Base-by-base conservation (phyloP, 1,140 invertebrate genomes). In the Caenorhabditis tropicalis region DNA sequence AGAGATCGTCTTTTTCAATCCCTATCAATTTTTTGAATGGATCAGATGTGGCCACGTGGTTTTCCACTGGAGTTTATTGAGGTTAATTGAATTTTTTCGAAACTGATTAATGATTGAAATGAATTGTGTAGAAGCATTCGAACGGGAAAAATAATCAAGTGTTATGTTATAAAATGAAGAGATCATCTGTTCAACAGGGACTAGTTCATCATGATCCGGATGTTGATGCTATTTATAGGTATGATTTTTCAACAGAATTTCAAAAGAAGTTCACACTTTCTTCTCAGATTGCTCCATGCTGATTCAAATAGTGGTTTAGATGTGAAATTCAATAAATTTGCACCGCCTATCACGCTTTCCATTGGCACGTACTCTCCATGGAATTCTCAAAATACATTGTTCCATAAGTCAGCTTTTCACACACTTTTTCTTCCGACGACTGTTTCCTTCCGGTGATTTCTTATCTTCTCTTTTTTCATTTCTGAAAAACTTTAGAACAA, bases 141-240 rank as follows among this genome's bases (percentile, higher is more conserved):
- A 79, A 82, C 39, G 60, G 53, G 31, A 60, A 39, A 4, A 29
- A 51, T 19, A 19, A 43, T 4, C 29, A 86, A 51, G 43, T 81
- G 6, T 21, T 79, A 24, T 84, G 16, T 56, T 19, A 86, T 21
- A 48, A 84, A 15, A 74, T 33, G 53, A 16, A 43, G 70, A 36
- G 24, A 33, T 85, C 91, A 21, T 27, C 86, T 6, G 89, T 91
- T 51, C 90, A 91, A 83, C 91, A 91, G 79, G 90, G 90, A 15
- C 48, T 91, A 9, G 91, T 91, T 4, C 88, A 91, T 81, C 89
- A 90, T 7, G 91, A 91, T 82, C 91, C 91, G n/a, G 91, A 91
- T 85, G 88, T 91, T 21, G 91, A 91, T 85, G 91, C 91, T 10
- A 88, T 91, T 80, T 91, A 87, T 83, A 51, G 91, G 70, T 86